Conservation (phyloP, 1,140 invertebrate species). For the Homalodisca vitripennis region DNA sequence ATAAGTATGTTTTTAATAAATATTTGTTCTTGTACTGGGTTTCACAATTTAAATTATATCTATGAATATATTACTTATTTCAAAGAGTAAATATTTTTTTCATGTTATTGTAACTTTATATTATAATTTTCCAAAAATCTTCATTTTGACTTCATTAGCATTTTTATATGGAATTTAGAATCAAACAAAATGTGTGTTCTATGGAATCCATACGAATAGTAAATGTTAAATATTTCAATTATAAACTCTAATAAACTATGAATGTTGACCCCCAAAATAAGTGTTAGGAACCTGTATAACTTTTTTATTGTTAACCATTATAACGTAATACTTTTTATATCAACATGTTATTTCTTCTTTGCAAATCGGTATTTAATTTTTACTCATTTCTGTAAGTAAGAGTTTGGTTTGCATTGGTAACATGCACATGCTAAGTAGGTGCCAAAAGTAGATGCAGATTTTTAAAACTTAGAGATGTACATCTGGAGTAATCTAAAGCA, state of each 20-base stretch:
- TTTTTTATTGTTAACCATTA: conserved; percentile 17
- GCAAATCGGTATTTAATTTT: background rate
- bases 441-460: too few relatives aligned
- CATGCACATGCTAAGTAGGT: too few relatives aligned
- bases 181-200: conserved; percentile 1
- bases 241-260: background rate
- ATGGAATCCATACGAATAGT: background rate
- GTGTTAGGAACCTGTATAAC: conserved; percentile 16
- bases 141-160: background rate
- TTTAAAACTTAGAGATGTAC: too few relatives aligned
- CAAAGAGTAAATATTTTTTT: background rate
- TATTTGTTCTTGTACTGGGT: background rate
- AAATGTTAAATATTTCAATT: conserved; percentile 22
- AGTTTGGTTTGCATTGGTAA: too few relatives aligned
- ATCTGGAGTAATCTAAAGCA: too few relatives aligned
- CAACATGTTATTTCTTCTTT: conserved; percentile 18
- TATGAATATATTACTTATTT: background rate
- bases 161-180: background rate
- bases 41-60: background rate
- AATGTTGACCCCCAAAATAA: conserved; percentile 19
- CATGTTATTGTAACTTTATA: background rate
- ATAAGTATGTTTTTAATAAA: background rate
- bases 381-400: background rate
- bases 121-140: background rate
- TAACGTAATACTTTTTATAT: conserved; percentile 6